These are phyloP conservation scores for Lepilemur septentrionalis DNA, from an alignment of 2,797 vertebrate genomes.

Conservation along the genomic window DNA sequence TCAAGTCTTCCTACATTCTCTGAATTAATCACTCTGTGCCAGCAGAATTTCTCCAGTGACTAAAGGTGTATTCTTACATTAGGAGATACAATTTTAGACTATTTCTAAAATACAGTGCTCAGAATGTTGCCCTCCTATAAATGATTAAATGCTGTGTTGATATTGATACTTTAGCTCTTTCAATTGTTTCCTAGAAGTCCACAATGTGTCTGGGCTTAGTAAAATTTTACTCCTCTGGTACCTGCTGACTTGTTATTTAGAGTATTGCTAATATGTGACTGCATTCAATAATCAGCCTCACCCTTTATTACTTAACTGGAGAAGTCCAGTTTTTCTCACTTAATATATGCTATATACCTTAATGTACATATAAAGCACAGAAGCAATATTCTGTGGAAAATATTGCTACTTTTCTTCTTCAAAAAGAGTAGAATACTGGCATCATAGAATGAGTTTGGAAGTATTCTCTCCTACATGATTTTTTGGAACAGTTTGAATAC, in stretches of 20 bases:
- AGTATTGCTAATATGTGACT: not conserved
- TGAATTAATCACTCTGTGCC: constrained; percentile 26
- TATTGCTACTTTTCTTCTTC: not conserved
- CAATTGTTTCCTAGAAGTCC: not conserved
- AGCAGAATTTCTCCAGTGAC: not conserved
- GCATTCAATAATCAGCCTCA: not conserved
- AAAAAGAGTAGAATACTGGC: not conserved
- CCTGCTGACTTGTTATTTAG: not conserved
- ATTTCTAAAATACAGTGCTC: not conserved
- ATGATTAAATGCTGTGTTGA: not conserved
- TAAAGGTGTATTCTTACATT: not conserved
- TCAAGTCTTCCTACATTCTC: not conserved
- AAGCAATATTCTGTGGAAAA: not conserved
- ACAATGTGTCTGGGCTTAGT: not conserved
- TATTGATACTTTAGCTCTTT: not conserved
- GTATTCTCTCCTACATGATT: not conserved
- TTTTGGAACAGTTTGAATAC: not conserved
- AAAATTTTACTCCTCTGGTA: not conserved
- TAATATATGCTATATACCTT: not conserved
- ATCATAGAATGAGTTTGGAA: not conserved
- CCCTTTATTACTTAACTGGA: not conserved
- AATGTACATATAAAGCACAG: not conserved
- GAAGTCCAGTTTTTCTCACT: not conserved
- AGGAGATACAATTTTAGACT: not conserved
- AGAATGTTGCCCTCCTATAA: not conserved